Conservation (phyloP, 2,797 vertebrate genomes). For the Dallia pectoralis region DNA sequence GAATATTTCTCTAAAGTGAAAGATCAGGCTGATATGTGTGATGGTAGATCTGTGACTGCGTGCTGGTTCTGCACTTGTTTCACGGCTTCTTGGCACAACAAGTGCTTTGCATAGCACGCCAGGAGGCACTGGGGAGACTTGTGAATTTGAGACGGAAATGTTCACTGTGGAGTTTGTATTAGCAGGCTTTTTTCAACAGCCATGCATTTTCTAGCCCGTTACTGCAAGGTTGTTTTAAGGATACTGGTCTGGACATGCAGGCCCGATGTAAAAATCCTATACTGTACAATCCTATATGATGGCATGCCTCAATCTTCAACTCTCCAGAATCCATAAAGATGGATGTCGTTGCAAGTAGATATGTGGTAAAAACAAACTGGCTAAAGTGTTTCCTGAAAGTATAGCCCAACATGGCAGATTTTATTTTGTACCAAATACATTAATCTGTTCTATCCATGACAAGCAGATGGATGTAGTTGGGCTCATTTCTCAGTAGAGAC, state of each 20-base stretch:
- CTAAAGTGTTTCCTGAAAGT: no score
- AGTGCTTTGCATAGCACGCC: slow-evolving; percentile 19
- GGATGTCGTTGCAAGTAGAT: no score
- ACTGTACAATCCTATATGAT: neutral
- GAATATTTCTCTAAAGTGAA: neutral
- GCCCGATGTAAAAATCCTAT: neutral
- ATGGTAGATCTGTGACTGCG: slow-evolving; percentile 3
- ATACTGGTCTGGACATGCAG: neutral
- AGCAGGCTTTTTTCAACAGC: neutral
- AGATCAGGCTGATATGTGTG: neutral
- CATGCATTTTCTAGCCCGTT: neutral
- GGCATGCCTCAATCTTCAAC: no score
- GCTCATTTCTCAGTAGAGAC: no score
- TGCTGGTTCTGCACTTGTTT: slow-evolving; percentile 16
- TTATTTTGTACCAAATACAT: no score
- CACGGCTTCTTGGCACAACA: neutral
- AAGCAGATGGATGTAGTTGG: no score
- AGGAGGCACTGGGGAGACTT: slow-evolving; percentile 1
- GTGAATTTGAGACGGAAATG: slow-evolving; percentile 27
- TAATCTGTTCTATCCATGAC: no score
- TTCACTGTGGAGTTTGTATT: neutral
- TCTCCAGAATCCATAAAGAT: no score
- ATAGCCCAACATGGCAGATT: no score
- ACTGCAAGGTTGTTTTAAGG: neutral
- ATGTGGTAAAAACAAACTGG: no score